phyloP scores from a whole-genome alignment of 2,888 invertebrate species.

The Shargacucullia verbasci region DNA sequence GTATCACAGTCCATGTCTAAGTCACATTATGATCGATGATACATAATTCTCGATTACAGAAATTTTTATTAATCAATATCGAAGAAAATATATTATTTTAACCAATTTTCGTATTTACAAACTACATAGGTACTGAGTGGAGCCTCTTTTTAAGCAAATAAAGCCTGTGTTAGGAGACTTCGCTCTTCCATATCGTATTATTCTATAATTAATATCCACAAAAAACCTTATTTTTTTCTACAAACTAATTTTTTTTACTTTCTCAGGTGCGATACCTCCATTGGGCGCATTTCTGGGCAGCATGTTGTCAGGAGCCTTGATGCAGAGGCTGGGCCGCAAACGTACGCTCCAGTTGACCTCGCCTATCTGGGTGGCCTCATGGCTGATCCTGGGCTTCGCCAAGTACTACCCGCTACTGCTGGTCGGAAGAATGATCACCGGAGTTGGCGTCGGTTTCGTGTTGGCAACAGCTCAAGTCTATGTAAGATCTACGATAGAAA shows the following conservation, averaged over 20 bases:
- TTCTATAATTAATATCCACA: too few species aligned
- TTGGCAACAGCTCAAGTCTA: conserved; percentile 91
- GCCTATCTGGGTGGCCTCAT: conserved; percentile 86
- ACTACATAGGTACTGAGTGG: too few species aligned
- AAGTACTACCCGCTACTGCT: conserved; percentile 81
- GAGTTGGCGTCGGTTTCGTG: conserved; percentile 89
- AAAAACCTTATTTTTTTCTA: too few species aligned
- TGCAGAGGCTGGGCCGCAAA: conserved; percentile 87
- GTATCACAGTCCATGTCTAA: too few species aligned
- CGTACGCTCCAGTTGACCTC: conserved; percentile 84
- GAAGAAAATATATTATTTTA: too few species aligned
- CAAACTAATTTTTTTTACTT: conserved; percentile 30
- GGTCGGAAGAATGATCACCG: conserved; percentile 88
- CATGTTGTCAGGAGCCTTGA: conserved; percentile 84
- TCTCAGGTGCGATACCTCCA: conserved; percentile 87
- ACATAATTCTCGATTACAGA: too few species aligned
- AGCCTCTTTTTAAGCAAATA: too few species aligned
- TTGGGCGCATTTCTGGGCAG: conserved; percentile 89
- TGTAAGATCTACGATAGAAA: conserved; percentile 75
- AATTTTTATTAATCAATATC: too few species aligned
- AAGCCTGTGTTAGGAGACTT: too few species aligned
- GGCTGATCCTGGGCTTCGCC: conserved; percentile 88
- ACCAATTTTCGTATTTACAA: too few species aligned
- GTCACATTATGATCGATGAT: too few species aligned
- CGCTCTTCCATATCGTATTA: too few species aligned